A percentile compares a stretch with the other conserved stretches of the same genome.
Conservation (phyloP, 2,888 invertebrate species). For the Pterostichus madidus region DNA sequence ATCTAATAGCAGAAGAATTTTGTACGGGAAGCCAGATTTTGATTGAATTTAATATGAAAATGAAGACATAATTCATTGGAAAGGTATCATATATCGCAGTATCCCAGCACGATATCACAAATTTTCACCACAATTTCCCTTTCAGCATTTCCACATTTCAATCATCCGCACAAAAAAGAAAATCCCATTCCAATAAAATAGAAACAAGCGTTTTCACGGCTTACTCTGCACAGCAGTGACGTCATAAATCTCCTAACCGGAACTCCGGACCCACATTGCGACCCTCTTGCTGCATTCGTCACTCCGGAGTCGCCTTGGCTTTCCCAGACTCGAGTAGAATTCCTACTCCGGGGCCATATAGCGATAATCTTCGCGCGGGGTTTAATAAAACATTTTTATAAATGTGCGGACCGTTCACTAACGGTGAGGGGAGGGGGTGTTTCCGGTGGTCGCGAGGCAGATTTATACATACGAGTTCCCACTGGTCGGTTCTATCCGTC, state of each 20-base stretch:
- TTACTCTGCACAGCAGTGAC: constrained; percentile 13
- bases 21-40: too few relatives aligned
- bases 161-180: constrained; percentile 34
- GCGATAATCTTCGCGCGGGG: constrained; percentile 35
- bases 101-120: neutral
- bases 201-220: constrained; percentile 38
- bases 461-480: constrained; percentile 36
- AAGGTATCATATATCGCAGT: too few relatives aligned
- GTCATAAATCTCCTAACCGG: constrained; percentile 32
- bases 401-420: constrained; percentile 28
- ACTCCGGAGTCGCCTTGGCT: neutral
- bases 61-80: too few relatives aligned
- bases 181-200: constrained; percentile 40
- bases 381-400: constrained; percentile 60
- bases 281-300: constrained; percentile 13
- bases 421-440: neutral
- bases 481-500: neutral
- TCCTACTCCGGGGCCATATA: constrained; percentile 1
- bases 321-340: neutral
- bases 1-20: too few relatives aligned
- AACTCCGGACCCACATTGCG: constrained; percentile 4
- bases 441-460: constrained; percentile 8
- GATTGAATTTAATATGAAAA: too few relatives aligned
- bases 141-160: constrained; percentile 13
- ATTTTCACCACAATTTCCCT: constrained; percentile 25